Evolutionary conservation across 1,140 invertebrate genomes (phyloP), one percentile per base, ranked within the genome.

Genomic region (Pissodes strobi): DNA sequence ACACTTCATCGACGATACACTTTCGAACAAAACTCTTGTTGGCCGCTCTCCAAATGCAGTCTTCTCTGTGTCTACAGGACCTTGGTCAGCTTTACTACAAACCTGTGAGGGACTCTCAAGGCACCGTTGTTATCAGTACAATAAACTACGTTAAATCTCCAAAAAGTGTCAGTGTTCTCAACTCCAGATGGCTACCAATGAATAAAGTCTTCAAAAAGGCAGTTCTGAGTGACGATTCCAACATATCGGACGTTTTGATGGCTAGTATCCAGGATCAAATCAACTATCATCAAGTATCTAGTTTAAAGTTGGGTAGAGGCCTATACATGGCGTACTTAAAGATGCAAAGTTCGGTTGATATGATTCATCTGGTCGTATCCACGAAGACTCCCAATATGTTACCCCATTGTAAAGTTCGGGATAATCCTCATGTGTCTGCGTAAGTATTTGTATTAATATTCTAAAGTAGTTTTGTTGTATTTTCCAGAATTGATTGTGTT

Each of bases 301-400:
- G 87, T 59, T 87, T 91, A 38, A 88, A 89, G 65, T 76, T 98
- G 15, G 83, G 86, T 0, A 87, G 88, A 48, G 96, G 97, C 0
- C 82, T 99, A 4, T 98, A 99, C 79, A 80, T 98, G 59, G 93
- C 94, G 15, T 99, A 97, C 79, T 81, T 98, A 39, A 97, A 98
- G 77, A 88, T 98, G 83, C 92, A 95, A 72, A 96, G 92, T 70
- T 95, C 94, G 4, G 91, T 98, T 48, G 95, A 98, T 78, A 85
- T 93, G 2, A 92, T 98, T 27, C 88, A 94, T 72, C 88, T 98
- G n/a, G 86, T 98, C 1, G 95, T 97, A 13, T 91, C 94, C 0
- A 83, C 90, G 25, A 90, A 93, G 73, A 88, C 90, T 0, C 96
- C 96, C 8, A 98, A 97, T 79, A 90, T 97, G 64, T 83, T 97